Percentiles rank a stretch among this genome's conserved stretches.
Evolutionary conservation across 2,797 vertebrate genomes (phyloP).

Genomic region (Micromesistius poutassou): DNA sequence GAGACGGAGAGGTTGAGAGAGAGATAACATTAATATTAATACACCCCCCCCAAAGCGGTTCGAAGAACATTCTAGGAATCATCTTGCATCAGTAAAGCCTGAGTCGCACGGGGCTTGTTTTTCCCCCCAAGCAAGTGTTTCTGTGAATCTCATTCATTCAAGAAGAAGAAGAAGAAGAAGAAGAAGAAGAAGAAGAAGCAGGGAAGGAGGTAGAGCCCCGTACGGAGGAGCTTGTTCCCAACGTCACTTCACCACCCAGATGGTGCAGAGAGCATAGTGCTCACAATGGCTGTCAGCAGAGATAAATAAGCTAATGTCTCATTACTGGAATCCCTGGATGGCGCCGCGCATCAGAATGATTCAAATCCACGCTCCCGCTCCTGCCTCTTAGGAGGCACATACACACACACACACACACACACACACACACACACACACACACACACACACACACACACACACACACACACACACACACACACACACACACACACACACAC

Average conservation of each 20-base stretch:
- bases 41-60: background rate
- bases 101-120: background rate
- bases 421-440: slow-evolving; percentile 22
- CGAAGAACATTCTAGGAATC: background rate
- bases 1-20: too few relatives aligned
- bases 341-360: slow-evolving; percentile 21
- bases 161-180: background rate
- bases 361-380: slow-evolving; percentile 15
- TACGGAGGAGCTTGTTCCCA: slow-evolving; percentile 11
- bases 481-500: background rate
- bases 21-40: background rate
- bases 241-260: slow-evolving; percentile 4
- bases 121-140: background rate
- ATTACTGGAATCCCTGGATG: slow-evolving; percentile 31
- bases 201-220: background rate
- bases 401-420: background rate
- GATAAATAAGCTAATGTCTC: slow-evolving; percentile 26
- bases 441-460: background rate
- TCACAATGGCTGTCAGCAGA: slow-evolving; percentile 30
- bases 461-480: background rate
- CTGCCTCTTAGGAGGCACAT: slow-evolving; percentile 24
- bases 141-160: slow-evolving; percentile 23
- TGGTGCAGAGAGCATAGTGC: slow-evolving; percentile 4
- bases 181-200: too few relatives aligned
- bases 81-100: background rate